Evolutionary conservation across 37 sponge, comb jelly and placozoan species (phyloP).

Genomic region (Ephydatia muelleri): DNA sequence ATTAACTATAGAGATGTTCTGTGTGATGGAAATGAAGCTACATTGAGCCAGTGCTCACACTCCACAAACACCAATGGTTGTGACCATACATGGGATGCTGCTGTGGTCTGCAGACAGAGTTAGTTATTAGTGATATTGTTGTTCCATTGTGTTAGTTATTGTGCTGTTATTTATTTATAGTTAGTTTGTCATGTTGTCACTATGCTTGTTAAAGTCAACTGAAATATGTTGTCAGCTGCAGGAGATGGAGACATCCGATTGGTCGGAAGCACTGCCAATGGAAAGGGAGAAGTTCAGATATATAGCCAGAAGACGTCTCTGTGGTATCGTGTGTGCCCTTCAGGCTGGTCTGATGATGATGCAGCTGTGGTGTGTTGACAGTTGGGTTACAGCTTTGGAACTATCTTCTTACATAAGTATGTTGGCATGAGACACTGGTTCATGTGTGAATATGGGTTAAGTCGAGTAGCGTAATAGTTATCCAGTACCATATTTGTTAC

Average conservation of each 20-base stretch:
- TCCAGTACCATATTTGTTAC: too few species aligned
- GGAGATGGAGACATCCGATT: constrained; percentile 34
- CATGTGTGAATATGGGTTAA: background rate
- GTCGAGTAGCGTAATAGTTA: background rate
- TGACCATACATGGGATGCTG: constrained; percentile 19
- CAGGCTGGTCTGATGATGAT: background rate
- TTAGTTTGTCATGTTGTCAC: background rate
- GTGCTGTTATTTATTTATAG: background rate
- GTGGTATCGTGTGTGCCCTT: background rate
- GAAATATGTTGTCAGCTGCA: background rate
- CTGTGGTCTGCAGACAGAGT: constrained; percentile 44
- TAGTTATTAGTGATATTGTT: background rate
- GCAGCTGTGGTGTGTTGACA: background rate
- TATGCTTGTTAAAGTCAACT: background rate
- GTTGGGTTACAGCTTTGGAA: background rate
- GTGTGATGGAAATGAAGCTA: constrained; percentile 16
- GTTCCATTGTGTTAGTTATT: background rate
- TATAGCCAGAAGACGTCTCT: background rate
- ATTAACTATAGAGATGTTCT: constrained; percentile 7
- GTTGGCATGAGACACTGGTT: background rate
- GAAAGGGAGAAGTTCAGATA: constrained; percentile 39
- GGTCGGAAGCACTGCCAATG: constrained; percentile 23
- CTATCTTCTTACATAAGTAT: background rate
- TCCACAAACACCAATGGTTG: background rate
- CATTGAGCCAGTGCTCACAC: constrained; percentile 2